Conservation (phyloP, 2,113 vertebrate species). For the Anguilla japonica region DNA sequence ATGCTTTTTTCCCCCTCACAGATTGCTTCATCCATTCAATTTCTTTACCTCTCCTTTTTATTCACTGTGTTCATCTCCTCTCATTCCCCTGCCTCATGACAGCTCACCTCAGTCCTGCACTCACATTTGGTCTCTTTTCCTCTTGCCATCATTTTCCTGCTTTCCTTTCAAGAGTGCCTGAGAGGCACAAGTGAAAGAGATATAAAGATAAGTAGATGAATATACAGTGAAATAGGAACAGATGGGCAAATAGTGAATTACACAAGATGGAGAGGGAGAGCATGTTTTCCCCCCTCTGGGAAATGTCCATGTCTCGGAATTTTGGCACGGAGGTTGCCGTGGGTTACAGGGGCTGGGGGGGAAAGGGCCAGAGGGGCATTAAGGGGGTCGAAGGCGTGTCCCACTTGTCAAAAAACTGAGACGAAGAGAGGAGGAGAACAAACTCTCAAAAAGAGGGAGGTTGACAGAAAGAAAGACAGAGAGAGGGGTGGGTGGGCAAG, state of each 20-base stretch:
- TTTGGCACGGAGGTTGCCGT: conserved; percentile 18
- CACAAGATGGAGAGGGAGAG: background rate
- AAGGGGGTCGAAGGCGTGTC: background rate
- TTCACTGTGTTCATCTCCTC: conserved; percentile 5
- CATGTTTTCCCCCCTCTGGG: conserved; percentile 6
- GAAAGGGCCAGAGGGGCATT: background rate
- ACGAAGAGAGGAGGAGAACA: background rate
- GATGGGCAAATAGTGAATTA: background rate
- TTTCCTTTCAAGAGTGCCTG: background rate
- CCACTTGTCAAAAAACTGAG: conserved; percentile 6
- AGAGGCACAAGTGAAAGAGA: background rate
- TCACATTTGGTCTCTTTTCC: background rate
- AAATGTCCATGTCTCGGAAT: conserved; percentile 21
- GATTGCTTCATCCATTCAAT: background rate
- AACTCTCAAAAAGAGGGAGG: conserved; percentile 9
- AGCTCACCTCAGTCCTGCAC: background rate
- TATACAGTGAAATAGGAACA: background rate
- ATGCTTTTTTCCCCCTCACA: background rate
- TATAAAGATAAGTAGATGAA: background rate
- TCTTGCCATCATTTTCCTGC: background rate
- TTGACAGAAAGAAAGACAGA: conserved; percentile 14
- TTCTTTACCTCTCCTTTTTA: background rate
- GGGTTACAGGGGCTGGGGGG: background rate
- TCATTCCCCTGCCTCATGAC: background rate
- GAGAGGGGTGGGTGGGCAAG: background rate